Percentiles rank a stretch among this genome's conserved stretches.
phyloP scores from a whole-genome alignment of 2,888 invertebrate species.

The Lypha dubia region DNA sequence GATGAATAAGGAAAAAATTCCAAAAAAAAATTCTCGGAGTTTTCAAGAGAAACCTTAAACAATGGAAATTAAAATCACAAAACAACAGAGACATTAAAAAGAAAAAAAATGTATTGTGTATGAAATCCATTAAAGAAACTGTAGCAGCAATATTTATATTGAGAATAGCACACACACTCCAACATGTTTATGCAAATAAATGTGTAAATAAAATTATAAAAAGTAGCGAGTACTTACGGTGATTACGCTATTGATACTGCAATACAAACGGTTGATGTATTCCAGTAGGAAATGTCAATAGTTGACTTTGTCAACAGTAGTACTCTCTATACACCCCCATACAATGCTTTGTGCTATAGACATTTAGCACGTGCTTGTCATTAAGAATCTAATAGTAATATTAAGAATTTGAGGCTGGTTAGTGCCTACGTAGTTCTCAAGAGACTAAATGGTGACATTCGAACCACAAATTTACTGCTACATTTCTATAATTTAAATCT shows the following conservation, averaged over 20 bases:
- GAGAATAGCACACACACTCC: not conserved
- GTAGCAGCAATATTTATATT: constrained; percentile 21
- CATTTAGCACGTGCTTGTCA: no score
- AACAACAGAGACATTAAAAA: not conserved
- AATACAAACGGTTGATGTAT: constrained; percentile 23
- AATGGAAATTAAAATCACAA: constrained; percentile 44
- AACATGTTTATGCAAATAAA: not conserved
- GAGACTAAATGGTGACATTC: no score
- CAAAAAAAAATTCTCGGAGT: constrained; percentile 19
- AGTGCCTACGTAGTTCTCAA: no score
- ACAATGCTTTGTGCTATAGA: no score
- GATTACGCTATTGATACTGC: constrained; percentile 45
- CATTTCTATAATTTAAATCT: no score
- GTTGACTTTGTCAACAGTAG: no score
- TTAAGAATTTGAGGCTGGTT: no score
- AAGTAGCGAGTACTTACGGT: constrained; percentile 18
- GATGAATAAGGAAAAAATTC: constrained; percentile 9
- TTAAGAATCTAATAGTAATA: no score
- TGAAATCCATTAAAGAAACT: constrained; percentile 32
- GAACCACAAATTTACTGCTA: no score
- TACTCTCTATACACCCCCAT: no score
- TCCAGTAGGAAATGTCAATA: no score
- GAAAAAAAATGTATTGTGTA: not conserved
- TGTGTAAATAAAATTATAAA: not conserved
- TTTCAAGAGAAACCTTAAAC: constrained; percentile 44